Evolutionary conservation across 2,888 invertebrate genomes (phyloP).

Genomic region (Cephus spinipes): DNA sequence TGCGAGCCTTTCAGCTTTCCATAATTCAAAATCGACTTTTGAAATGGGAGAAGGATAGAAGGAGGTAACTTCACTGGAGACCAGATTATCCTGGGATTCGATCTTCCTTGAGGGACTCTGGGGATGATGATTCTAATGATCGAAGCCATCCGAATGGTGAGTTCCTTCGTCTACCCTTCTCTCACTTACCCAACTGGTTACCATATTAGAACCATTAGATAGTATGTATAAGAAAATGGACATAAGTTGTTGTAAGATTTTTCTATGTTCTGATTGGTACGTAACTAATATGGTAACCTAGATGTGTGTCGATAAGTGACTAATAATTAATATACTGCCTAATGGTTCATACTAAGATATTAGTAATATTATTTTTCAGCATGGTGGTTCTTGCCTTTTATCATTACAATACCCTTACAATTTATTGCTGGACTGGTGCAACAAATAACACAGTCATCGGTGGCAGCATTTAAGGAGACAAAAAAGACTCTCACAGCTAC

Average conservation of each 20-base stretch:
- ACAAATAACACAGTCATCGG: not conserved
- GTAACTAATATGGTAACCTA: not conserved
- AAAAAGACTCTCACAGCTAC: not conserved
- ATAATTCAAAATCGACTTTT: conserved; percentile 15
- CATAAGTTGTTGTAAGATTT: not conserved
- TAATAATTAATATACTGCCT: not conserved
- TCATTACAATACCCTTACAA: not conserved
- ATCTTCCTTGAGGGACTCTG: conserved; percentile 43
- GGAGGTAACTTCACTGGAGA: conserved; percentile 47
- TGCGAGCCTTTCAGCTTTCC: conserved; percentile 6
- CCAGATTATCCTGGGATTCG: conserved; percentile 46
- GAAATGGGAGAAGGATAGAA: conserved; percentile 65
- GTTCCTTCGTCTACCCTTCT: conserved; percentile 67
- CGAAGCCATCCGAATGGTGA: conserved; percentile 57
- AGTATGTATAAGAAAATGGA: not conserved
- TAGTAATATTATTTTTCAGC: conserved; percentile 42
- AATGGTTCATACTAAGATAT: not conserved
- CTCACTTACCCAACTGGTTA: conserved; percentile 52
- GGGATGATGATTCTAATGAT: conserved; percentile 39
- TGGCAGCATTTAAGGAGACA: not conserved
- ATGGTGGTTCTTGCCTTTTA: conserved; percentile 38
- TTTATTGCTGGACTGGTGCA: not conserved
- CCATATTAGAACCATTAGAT: conserved; percentile 4
- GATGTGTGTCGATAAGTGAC: not conserved
- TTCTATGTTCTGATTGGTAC: not conserved